Evolutionary conservation across 2,797 vertebrate species (phyloP).

Genomic region (Pogoniulus pusillus): DNA sequence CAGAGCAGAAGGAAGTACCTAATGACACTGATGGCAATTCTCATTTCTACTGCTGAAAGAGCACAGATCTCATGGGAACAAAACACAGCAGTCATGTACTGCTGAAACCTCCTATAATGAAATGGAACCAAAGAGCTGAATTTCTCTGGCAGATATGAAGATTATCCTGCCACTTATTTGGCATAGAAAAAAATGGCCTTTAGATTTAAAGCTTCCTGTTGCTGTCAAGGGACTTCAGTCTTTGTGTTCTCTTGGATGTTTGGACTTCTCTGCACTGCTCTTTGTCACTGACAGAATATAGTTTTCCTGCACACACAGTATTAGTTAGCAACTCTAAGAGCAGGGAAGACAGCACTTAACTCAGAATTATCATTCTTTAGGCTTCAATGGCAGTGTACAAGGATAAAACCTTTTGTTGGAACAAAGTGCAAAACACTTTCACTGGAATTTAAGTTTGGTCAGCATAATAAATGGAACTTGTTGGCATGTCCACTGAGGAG

Average conservation of each 20-base stretch:
- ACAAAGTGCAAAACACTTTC: neutral
- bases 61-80: neutral
- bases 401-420: neutral
- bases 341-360: neutral
- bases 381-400: neutral
- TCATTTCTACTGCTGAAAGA: neutral
- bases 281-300: slow-evolving; percentile 33
- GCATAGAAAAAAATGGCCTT: slow-evolving; percentile 22
- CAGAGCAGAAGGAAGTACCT: neutral
- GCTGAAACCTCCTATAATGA: neutral
- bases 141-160: neutral
- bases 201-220: slow-evolving; percentile 56
- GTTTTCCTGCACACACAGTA: neutral
- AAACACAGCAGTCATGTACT: neutral
- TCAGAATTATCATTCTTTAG: neutral
- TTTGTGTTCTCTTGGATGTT: neutral
- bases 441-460: neutral
- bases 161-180: neutral
- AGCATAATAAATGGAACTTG: neutral
- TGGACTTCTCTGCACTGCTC: neutral
- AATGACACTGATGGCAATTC: neutral
- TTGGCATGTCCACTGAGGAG: neutral
- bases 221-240: neutral
- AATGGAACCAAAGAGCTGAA: neutral
- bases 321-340: neutral